A percentile compares a stretch with the other conserved stretches of the same genome.
Evolutionary conservation across 2,113 vertebrate genomes (phyloP).

Genomic region (Mystacornis crossleyi): DNA sequence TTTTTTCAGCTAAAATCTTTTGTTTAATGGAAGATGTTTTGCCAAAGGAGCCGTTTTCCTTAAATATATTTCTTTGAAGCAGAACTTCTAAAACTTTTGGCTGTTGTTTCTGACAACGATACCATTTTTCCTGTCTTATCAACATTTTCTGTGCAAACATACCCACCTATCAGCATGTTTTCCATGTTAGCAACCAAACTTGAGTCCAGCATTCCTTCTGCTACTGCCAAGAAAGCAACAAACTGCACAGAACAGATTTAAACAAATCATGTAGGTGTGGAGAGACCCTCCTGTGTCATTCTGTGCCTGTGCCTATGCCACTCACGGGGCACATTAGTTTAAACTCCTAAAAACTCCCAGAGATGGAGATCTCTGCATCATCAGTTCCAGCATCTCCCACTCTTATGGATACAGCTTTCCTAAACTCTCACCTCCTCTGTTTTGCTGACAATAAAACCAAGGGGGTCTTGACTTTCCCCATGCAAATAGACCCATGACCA

Average conservation of each 20-base stretch:
- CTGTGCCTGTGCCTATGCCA: neutral
- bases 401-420: neutral
- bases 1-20: neutral
- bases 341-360: neutral
- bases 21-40: neutral
- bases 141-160: slow-evolving; percentile 6
- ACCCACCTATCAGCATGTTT: neutral
- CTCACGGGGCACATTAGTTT: neutral
- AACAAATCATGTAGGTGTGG: neutral
- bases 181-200: neutral
- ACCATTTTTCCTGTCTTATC: slow-evolving; percentile 16
- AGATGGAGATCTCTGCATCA: neutral
- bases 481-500: neutral
- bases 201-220: neutral
- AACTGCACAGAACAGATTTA: neutral
- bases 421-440: neutral
- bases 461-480: neutral
- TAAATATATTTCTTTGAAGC: neutral
- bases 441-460: neutral
- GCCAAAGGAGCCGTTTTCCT: neutral
- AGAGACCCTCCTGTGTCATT: neutral
- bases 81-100: neutral
- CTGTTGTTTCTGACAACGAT: neutral
- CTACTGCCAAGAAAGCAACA: neutral
- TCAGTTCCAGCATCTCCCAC: neutral